phyloP scores from a whole-genome alignment of 2,797 vertebrate genomes.

The Phataginus tricuspis region DNA sequence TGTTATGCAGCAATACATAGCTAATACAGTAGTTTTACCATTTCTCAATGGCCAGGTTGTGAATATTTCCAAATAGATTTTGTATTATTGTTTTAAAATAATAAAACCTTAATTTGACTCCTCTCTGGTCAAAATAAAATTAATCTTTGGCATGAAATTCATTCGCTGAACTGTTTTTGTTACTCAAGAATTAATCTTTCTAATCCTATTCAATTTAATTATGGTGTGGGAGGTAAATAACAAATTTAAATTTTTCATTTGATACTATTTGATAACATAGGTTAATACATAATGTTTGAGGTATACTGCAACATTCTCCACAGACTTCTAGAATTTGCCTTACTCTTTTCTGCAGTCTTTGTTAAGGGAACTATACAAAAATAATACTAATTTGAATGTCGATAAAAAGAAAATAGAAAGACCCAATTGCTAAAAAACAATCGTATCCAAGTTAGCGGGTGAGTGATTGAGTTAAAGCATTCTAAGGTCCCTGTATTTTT shows the following conservation, averaged over 20 bases:
- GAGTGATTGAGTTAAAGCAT: background rate
- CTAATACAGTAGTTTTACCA: background rate
- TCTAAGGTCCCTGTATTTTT: background rate
- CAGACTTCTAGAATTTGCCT: background rate
- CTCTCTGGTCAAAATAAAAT: background rate
- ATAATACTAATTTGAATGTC: background rate
- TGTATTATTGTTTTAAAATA: conserved; percentile 81
- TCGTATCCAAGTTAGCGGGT: background rate
- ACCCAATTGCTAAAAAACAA: background rate
- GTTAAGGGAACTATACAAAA: background rate
- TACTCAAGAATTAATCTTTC: background rate
- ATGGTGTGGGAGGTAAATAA: background rate
- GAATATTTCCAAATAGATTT: conserved; percentile 77
- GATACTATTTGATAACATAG: background rate
- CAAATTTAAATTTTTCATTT: background rate
- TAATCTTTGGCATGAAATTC: background rate
- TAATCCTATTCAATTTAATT: background rate
- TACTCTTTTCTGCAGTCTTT: background rate
- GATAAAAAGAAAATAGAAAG: background rate
- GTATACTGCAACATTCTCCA: background rate
- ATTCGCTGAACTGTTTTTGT: background rate
- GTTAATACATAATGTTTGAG: background rate
- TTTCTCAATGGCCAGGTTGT: conserved; percentile 67
- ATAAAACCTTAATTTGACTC: background rate
- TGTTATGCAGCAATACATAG: background rate